Evolutionary conservation across 2,113 vertebrate genomes (phyloP), one percentile per base, ranked within the genome.

Genomic region (Plotosus lineatus): DNA sequence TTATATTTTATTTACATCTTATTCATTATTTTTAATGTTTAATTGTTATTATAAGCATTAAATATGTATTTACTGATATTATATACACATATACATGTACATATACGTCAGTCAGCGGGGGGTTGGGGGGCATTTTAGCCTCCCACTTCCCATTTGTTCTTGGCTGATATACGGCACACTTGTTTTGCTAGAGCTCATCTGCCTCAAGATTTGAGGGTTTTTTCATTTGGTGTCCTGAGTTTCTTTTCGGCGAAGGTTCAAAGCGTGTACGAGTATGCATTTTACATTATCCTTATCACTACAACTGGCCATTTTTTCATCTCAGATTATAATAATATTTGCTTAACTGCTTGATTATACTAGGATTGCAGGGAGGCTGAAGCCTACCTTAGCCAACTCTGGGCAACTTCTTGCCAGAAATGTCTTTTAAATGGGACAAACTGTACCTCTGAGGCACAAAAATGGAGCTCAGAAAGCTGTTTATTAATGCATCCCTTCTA

Each of bases 401-500:
- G n/a, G n/a, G n/a, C n/a, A n/a, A n/a, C n/a, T n/a, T 42, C n/a
- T 33, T 46, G 12, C 23, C 61, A 65, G 21, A 40, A 11, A 7
- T n/a, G 36, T 2, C 63, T n/a, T 42, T 10, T 10, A 42, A 69
- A 69, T 69, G 65, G 23, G 40, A 69, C 65, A 15, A 68, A 44
- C 65, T 69, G 12, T 44, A 46, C 26, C 40, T 44, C 40, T 14
- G 40, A 12, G 40, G 40, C 36, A 40, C 2, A 65, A 65, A 40
- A 65, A 65, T 65, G 61, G 19, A 23, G 61, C 65, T 12, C 65
- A 40, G 63, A 66, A 40, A 66, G 36, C 63, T n/a, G 63, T 40
- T 38, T 40, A 44, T 17, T 12, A 15, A 23, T 23, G 5, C 12
- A 46, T 15, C 6, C 11, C 21, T 6, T 12, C 28, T 1, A 0